Evolutionary conservation across 2,888 invertebrate genomes (phyloP), one percentile per base, ranked within the genome.

Genomic region (Horisme vitalbata): DNA sequence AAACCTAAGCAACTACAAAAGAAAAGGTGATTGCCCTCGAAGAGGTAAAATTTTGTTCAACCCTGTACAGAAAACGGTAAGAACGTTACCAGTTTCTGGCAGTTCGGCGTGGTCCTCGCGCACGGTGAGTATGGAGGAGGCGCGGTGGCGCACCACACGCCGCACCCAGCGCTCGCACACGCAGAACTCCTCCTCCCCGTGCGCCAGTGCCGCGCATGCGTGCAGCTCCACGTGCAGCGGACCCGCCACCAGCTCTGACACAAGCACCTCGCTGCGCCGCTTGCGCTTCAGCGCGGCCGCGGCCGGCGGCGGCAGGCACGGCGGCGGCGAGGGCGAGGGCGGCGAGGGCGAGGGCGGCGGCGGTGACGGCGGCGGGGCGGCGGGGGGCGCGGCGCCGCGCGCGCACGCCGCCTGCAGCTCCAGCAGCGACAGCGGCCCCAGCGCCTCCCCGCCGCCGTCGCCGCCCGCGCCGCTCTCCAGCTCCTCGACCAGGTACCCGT

Each of bases 321-420:
- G 44, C 15, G 37, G 41, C 14, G 56, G 39, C 35, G 52, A 39
- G 27, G 38, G 39, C 21, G 34, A 46, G 33, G 32, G 35, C 26
- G 50, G 46, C 36, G 57, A 44, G 41, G 59, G 54, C 31, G 56
- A 45, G 46, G 51, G 41, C 38, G 54, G 34, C 26, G 41, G 36
- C 24, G 36, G 45, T 31, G 33, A 24, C 30, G 51, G 30, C 24
- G 45, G 38, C 1, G 43, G 41, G 30, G 41, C 14, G 21, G 39
- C 35, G 27, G 34, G 44, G 24, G 45, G 70, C 14, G 71, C 68
- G 44, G 75, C 75, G 37, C 63, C 71, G 26, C 78, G 82, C 31
- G 48, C 68, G 41, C 83, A 61, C 45, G 79, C 83, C 10, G 74
- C 78, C 65, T 82, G 83, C 67, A 85, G 78, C 68, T 85, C 78